A percentile compares a stretch with the other conserved stretches of the same genome.
Conservation (phyloP, 2,797 vertebrate species). For the Bovichtus variegatus region DNA sequence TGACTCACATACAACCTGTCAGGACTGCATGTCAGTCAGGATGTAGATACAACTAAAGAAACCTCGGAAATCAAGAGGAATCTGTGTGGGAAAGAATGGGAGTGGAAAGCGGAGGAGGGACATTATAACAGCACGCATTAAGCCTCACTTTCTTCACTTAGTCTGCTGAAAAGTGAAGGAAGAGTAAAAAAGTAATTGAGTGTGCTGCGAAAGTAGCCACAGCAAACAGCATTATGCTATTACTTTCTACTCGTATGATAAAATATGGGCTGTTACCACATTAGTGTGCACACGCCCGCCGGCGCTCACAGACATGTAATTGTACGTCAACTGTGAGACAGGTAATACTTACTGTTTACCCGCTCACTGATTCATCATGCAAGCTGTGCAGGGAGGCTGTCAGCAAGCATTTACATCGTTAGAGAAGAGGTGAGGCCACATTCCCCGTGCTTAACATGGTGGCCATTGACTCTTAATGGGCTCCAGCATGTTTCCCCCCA, state of each 20-base stretch:
- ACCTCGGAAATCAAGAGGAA: constrained; percentile 12
- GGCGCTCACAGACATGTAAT: constrained; percentile 50
- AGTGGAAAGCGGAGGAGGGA: background rate
- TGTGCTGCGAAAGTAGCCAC: background rate
- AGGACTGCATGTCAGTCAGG: constrained; percentile 28
- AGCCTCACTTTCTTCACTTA: background rate
- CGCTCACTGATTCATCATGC: constrained; percentile 69
- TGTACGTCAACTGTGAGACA: constrained; percentile 59
- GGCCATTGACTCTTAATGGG: constrained; percentile 76
- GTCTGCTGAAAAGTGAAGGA: background rate
- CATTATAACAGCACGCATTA: background rate
- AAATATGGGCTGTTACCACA: constrained; percentile 32
- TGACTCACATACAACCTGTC: constrained; percentile 64
- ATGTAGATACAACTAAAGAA: constrained; percentile 11
- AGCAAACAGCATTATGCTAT: background rate
- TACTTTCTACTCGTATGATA: constrained; percentile 4
- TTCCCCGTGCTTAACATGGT: constrained; percentile 66
- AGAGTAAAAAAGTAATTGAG: background rate
- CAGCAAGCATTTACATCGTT: constrained; percentile 75
- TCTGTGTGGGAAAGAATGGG: background rate
- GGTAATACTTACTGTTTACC: constrained; percentile 67
- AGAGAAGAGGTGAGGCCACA: constrained; percentile 70
- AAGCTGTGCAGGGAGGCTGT: constrained; percentile 63
- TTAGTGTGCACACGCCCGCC: constrained; percentile 47
- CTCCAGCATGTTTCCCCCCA: constrained; percentile 66